Evolutionary conservation across 2,113 vertebrate species (phyloP).

Genomic region (Scartelaos histophorus): DNA sequence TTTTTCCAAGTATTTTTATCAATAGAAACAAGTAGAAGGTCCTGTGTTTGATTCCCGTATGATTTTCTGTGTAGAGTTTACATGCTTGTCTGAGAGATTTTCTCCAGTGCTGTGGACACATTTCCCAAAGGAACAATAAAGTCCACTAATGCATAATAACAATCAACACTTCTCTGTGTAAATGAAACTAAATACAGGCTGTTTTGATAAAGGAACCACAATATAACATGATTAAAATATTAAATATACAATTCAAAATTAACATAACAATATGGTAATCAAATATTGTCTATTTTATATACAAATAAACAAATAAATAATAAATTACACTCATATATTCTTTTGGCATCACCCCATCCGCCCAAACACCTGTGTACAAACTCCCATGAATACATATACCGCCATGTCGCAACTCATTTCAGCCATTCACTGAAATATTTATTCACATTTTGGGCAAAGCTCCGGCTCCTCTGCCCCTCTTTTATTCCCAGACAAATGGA

Average conservation of each 20-base stretch:
- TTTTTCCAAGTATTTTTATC: no score
- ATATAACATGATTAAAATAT: neutral
- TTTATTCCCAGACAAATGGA: slow-evolving; percentile 98
- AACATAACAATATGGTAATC: neutral
- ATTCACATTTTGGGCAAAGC: slow-evolving; percentile 86
- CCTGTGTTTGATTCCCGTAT: no score
- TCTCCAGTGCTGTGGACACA: no score
- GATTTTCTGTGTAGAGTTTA: no score
- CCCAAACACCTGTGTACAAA: slow-evolving; percentile 56
- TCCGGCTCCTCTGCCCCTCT: slow-evolving; percentile 84
- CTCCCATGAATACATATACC: slow-evolving; percentile 82
- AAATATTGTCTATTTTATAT: neutral
- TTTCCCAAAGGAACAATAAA: no score
- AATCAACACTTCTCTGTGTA: no score
- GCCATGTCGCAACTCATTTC: slow-evolving; percentile 86
- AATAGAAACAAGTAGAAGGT: no score
- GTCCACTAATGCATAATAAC: no score
- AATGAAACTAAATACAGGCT: no score
- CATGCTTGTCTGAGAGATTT: no score
- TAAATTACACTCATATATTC: neutral
- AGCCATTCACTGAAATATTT: slow-evolving; percentile 95
- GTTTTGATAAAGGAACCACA: no score
- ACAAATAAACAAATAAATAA: neutral
- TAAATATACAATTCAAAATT: neutral
- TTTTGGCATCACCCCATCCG: slow-evolving; percentile 41